Conservation (phyloP, 2,113 vertebrate species). For the Rhineura floridana region DNA sequence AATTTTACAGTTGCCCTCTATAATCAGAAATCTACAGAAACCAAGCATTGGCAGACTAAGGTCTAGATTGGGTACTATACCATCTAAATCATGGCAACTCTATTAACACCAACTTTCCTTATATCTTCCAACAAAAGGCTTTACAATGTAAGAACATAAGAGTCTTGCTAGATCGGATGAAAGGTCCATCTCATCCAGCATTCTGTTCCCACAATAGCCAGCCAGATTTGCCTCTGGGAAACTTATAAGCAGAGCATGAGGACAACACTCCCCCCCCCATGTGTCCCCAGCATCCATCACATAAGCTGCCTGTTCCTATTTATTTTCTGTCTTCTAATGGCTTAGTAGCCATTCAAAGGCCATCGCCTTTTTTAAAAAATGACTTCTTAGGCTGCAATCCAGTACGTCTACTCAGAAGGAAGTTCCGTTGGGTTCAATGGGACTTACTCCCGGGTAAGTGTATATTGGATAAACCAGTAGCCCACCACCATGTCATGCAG, state of each 20-base stretch:
- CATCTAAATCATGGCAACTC: not conserved
- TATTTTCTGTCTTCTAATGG: too few species aligned
- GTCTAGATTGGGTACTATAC: not conserved
- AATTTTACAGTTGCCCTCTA: not conserved
- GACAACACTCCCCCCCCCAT: not conserved
- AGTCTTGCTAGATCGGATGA: not conserved
- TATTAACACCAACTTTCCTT: not conserved
- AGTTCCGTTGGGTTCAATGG: too few species aligned
- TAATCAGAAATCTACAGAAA: not conserved
- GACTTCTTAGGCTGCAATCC: not conserved
- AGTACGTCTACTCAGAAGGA: too few species aligned
- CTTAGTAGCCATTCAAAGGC: too few species aligned
- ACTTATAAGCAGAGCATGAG: not conserved
- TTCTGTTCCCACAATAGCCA: not conserved
- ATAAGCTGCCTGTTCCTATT: not conserved
- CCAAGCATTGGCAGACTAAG: too few species aligned
- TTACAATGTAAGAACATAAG: not conserved
- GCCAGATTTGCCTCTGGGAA: slow-evolving; percentile 2
- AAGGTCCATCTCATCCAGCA: not conserved
- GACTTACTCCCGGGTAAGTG: too few species aligned
- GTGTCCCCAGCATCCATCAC: not conserved
- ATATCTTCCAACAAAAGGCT: not conserved
- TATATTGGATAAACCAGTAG: too few species aligned
- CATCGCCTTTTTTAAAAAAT: not conserved
- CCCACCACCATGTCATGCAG: too few species aligned